Evolutionary conservation across 2,797 vertebrate species (phyloP).

Genomic region (Mormyrops attenuatus): DNA sequence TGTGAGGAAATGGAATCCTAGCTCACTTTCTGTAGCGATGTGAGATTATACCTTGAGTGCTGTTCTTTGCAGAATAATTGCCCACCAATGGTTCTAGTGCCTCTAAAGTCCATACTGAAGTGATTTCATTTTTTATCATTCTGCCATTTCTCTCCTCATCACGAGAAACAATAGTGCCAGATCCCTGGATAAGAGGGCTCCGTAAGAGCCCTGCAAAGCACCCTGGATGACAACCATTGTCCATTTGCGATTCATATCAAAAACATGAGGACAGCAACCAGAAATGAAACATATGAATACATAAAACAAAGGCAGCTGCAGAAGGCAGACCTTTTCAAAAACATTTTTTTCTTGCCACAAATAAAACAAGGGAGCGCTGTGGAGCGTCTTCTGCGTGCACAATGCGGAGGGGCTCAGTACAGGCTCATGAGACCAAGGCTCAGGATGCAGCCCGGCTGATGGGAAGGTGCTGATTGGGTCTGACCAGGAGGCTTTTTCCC

Average conservation of each 20-base stretch:
- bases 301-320: neutral
- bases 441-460: neutral
- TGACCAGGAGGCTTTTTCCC: neutral
- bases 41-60: conserved; percentile 40
- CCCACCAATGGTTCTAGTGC: conserved; percentile 35
- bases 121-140: conserved; percentile 49
- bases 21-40: conserved; percentile 29
- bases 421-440: neutral
- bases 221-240: conserved; percentile 40
- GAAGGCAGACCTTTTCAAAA: neutral
- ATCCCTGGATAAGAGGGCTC: conserved; percentile 39
- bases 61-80: conserved; percentile 40
- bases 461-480: neutral
- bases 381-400: neutral
- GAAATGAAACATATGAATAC: neutral
- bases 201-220: conserved; percentile 30
- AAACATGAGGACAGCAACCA: neutral
- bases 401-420: neutral
- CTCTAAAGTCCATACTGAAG: conserved; percentile 41
- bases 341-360: neutral
- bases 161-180: conserved; percentile 45
- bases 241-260: conserved; percentile 44
- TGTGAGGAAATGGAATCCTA: conserved; percentile 29
- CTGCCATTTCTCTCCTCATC: conserved; percentile 41
- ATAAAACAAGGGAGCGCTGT: neutral